These are phyloP conservation scores for Galleria mellonella DNA, from an alignment of 1,140 invertebrate species.

Conservation along the genomic window DNA sequence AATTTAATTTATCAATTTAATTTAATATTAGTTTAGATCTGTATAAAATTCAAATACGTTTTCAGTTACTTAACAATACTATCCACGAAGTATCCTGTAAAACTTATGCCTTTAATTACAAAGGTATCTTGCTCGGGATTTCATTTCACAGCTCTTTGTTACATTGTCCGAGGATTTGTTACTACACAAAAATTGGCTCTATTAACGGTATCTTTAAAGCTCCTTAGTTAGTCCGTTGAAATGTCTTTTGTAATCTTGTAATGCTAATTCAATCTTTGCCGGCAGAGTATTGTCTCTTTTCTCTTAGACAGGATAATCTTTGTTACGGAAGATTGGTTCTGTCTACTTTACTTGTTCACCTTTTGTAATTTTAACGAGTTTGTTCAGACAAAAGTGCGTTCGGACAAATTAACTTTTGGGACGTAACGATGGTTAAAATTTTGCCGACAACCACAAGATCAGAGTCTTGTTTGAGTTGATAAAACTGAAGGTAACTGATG, in stretches of 20 bases:
- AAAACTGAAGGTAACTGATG: background rate
- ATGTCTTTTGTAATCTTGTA: conserved; percentile 37
- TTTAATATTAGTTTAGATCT: no score
- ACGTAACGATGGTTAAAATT: conserved; percentile 1
- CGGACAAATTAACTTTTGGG: conserved; percentile 22
- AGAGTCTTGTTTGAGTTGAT: background rate
- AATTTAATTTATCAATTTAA: no score
- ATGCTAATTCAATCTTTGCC: conserved; percentile 46
- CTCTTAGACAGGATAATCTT: conserved; percentile 31
- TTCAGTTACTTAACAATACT: no score
- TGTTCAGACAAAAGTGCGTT: conserved; percentile 23
- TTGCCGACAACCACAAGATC: background rate
- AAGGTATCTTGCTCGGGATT: background rate
- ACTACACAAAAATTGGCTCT: conserved; percentile 12
- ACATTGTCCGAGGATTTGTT: conserved; percentile 4
- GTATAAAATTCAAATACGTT: no score
- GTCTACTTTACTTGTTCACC: conserved; percentile 31
- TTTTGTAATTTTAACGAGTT: conserved; percentile 47
- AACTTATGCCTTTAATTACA: no score
- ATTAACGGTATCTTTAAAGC: conserved; percentile 12
- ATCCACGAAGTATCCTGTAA: no score
- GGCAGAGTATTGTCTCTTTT: conserved; percentile 30
- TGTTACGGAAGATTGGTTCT: conserved; percentile 39
- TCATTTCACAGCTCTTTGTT: background rate
- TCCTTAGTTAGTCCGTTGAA: conserved; percentile 9